Evolutionary conservation across 1,140 invertebrate species (phyloP), one percentile per base, ranked within the genome.

Genomic region (Drosophila kurseongensis): DNA sequence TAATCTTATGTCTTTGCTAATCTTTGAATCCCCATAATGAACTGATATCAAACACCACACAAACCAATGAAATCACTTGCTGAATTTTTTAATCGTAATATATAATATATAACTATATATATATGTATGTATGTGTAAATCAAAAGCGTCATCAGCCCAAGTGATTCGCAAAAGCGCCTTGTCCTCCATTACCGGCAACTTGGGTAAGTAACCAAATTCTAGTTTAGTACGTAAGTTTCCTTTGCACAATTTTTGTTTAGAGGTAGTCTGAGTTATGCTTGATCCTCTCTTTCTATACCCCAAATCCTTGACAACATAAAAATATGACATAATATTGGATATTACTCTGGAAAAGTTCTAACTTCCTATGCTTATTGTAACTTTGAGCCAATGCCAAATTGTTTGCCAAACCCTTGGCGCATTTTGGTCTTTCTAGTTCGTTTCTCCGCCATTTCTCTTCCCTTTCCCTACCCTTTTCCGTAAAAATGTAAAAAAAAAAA

Each of bases 81-180:
- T 89, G 85, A 88, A 80, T 78, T 68, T 84, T 71, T 65, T 78
- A 66, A 78, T 78, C 48, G 60, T 78, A 69, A 51, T 80, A 80
- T 88, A 77, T 77, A 89, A 89, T 89, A 75, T 88, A 82, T 82
- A 63, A 42, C 63, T 73, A 84, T 84, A 85, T 80, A 80, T 84
- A 83, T 84, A 75, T 80, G 56, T 85, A 78, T 89, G 78, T 89
- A 73, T 89, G 78, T 88, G 83, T 91, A 77, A 90, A 91, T 78
- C 80, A 85, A 92, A 92, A 92, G 91, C 91, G 75, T 91, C 91
- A 88, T 92, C 91, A 86, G 91, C 86, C 72, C 91, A 92, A 91
- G 91, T 92, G 90, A 91, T 92, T 90, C 90, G 79, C 78, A 92
- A 92, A 91, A 92, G 91, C 90, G 91, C 91, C 82, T 82, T 92